A percentile compares a stretch with the other conserved stretches of the same genome.
These are phyloP conservation scores for Noctilio leporinus DNA, from an alignment of 2,113 vertebrate species.

Conservation along the genomic window DNA sequence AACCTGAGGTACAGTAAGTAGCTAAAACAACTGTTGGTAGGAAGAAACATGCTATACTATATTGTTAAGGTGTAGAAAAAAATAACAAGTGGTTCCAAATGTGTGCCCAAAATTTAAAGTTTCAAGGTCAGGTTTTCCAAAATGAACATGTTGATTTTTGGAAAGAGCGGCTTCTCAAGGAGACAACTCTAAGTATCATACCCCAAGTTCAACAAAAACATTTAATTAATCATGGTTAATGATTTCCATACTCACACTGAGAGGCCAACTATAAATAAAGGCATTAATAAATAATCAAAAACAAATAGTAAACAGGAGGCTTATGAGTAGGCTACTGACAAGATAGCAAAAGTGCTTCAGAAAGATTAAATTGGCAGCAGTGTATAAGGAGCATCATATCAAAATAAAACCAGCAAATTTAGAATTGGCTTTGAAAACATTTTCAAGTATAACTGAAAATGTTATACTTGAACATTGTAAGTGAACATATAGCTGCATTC, in stretches of 20 bases:
- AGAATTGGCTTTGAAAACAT: slow-evolving; percentile 10
- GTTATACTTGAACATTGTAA: no score
- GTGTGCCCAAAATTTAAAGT: background rate
- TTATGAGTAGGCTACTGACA: background rate
- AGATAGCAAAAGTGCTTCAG: background rate
- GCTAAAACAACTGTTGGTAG: background rate
- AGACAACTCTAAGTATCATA: background rate
- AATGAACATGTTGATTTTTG: background rate
- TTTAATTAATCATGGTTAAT: background rate
- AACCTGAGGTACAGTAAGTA: background rate
- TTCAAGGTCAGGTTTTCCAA: background rate
- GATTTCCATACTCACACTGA: background rate
- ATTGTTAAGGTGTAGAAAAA: background rate
- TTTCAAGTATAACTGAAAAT: background rate
- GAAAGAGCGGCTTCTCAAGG: background rate
- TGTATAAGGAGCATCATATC: background rate
- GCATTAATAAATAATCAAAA: background rate
- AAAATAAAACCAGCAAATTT: background rate
- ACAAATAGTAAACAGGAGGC: background rate
- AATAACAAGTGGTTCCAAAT: background rate
- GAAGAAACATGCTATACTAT: background rate
- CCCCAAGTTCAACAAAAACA: background rate
- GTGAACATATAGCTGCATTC: background rate
- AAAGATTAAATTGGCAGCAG: background rate
- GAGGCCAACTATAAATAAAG: background rate